Conservation (phyloP, 2,797 vertebrate genomes). For the Muscicapa comitata region DNA sequence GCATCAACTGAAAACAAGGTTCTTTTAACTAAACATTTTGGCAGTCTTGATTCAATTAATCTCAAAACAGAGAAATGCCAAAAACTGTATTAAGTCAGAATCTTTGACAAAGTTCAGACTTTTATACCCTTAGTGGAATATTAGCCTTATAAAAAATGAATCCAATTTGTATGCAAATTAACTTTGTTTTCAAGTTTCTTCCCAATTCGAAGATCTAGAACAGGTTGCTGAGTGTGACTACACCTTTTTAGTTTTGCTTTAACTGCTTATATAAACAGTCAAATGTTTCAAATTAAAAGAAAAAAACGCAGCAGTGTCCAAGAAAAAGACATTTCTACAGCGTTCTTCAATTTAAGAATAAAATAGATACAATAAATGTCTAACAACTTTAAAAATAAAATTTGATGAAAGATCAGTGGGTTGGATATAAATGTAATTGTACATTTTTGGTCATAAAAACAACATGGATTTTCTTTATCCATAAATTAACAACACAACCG, state of each 20-base stretch:
- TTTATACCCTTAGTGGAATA: neutral
- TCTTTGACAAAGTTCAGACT: neutral
- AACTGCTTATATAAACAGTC: neutral
- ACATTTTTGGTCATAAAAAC: neutral
- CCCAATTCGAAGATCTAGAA: neutral
- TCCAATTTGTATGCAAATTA: neutral
- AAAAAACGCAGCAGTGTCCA: neutral
- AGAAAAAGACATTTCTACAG: neutral
- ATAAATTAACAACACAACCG: neutral
- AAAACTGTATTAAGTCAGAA: constrained; percentile 39
- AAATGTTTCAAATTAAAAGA: neutral
- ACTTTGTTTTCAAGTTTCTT: constrained; percentile 7
- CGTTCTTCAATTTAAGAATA: neutral
- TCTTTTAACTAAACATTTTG: constrained; percentile 51
- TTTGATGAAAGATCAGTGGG: neutral
- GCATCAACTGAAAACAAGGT: constrained; percentile 19
- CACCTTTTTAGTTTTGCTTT: neutral
- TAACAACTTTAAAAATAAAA: neutral
- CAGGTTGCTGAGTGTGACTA: neutral
- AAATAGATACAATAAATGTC: neutral
- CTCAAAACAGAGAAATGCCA: constrained; percentile 44
- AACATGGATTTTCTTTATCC: neutral
- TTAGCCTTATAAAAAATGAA: neutral
- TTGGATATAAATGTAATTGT: neutral
- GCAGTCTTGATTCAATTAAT: constrained; percentile 51